Percentiles rank a stretch among this genome's conserved stretches.
phyloP scores from a whole-genome alignment of 1,140 invertebrate species.

The Caligus rogercresseyi region DNA sequence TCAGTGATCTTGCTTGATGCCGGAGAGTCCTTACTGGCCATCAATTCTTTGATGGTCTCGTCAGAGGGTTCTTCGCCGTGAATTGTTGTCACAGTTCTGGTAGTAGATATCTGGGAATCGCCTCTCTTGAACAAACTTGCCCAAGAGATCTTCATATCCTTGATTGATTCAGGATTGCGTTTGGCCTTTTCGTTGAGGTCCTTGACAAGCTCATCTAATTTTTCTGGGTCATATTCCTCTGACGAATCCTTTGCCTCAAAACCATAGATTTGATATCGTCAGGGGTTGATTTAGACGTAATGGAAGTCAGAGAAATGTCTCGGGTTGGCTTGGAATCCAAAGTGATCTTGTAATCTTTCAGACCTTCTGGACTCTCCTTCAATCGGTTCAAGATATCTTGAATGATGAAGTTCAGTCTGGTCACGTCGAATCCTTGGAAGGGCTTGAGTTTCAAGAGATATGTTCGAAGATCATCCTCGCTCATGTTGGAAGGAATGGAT shows the following conservation, averaged over 20 bases:
- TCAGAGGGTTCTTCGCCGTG: neutral
- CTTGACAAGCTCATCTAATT: neutral
- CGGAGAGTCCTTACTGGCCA: neutral
- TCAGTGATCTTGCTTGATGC: neutral
- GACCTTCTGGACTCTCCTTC: neutral
- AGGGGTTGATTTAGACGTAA: neutral
- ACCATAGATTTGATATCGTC: neutral
- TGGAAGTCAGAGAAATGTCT: neutral
- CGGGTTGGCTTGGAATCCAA: neutral
- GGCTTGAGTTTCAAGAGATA: neutral
- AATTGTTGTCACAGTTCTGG: neutral
- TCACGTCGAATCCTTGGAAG: neutral
- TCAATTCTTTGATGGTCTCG: too few relatives aligned
- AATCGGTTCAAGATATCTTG: neutral
- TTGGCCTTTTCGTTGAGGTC: neutral
- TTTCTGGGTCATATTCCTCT: neutral
- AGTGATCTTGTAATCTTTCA: neutral
- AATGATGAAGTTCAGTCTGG: neutral
- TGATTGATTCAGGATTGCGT: neutral
- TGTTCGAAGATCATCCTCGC: neutral
- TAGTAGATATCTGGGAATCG: neutral
- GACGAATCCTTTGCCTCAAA: neutral
- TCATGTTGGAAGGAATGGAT: neutral
- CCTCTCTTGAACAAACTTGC: neutral
- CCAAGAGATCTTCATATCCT: neutral